phyloP scores from a whole-genome alignment of 2,113 vertebrate species.

The Rousettus leschenaultii region DNA sequence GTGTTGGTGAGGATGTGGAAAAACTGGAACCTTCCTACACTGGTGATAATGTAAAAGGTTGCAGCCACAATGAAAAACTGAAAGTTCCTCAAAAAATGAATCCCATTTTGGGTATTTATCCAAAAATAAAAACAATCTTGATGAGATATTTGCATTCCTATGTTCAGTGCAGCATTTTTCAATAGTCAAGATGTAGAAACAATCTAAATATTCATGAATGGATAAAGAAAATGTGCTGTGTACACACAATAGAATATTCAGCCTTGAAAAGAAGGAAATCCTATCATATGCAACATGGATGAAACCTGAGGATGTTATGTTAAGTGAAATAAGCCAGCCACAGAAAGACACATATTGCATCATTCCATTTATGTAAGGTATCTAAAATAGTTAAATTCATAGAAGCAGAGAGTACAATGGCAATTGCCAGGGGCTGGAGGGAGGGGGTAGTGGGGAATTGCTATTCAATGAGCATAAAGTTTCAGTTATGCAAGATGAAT shows the following conservation, averaged over 20 bases:
- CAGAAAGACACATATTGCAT: background rate
- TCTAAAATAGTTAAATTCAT: background rate
- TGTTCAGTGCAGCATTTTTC: background rate
- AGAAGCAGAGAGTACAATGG: background rate
- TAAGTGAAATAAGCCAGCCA: background rate
- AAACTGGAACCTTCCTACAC: background rate
- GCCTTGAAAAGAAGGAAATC: background rate
- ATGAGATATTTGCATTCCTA: background rate
- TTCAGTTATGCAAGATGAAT: background rate
- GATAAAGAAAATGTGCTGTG: background rate
- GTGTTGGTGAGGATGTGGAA: background rate
- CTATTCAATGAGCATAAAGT: background rate
- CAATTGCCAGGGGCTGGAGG: background rate
- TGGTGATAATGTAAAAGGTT: background rate
- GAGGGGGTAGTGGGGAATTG: background rate
- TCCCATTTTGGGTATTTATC: background rate
- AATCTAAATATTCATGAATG: background rate
- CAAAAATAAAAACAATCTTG: background rate
- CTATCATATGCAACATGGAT: background rate
- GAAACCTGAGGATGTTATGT: background rate
- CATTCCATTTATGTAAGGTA: background rate
- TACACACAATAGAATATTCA: background rate
- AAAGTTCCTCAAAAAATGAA: background rate
- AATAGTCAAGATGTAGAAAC: background rate
- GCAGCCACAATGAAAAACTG: background rate